A percentile compares a stretch with the other conserved stretches of the same genome.
Evolutionary conservation across 2,888 invertebrate species (phyloP).

Genomic region (Bembecia ichneumoniformis): DNA sequence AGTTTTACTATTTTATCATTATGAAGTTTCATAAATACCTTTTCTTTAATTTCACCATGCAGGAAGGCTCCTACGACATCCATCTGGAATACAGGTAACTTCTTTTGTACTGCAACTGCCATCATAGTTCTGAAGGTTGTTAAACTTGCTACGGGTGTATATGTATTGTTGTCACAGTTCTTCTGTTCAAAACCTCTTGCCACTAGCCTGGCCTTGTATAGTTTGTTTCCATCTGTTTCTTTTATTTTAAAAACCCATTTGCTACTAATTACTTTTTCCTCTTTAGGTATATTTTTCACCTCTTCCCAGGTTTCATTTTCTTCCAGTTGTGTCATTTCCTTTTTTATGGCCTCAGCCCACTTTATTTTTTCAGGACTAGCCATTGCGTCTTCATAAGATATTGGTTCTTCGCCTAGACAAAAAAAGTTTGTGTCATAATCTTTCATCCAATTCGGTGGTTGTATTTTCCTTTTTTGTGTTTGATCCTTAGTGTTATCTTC

Average conservation of each 20-base stretch:
- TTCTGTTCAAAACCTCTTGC: slow-evolving; percentile 12
- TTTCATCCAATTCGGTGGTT: neutral
- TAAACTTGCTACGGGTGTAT: slow-evolving; percentile 16
- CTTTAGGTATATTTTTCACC: neutral
- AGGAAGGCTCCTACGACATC: slow-evolving; percentile 14
- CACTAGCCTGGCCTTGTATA: slow-evolving; percentile 16
- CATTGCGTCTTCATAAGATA: slow-evolving; percentile 1
- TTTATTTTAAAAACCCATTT: slow-evolving; percentile 12
- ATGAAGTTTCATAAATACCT: slow-evolving; percentile 8
- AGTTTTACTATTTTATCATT: slow-evolving; percentile 6
- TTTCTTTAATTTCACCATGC: slow-evolving; percentile 11
- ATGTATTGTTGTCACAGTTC: slow-evolving; percentile 5
- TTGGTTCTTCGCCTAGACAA: neutral
- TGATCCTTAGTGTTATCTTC: neutral
- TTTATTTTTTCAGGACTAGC: neutral
- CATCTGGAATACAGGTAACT: slow-evolving; percentile 8
- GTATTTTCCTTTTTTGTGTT: no score
- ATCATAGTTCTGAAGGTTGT: slow-evolving; percentile 15
- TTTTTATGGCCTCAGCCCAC: slow-evolving; percentile 3
- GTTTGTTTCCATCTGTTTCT: neutral
- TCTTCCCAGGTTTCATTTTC: slow-evolving; percentile 12
- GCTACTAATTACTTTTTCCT: neutral
- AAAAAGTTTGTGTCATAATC: neutral
- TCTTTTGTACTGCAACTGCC: slow-evolving; percentile 10
- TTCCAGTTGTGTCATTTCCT: neutral